Evolutionary conservation across 2,797 vertebrate genomes (phyloP), one percentile per base, ranked within the genome.

Genomic region (Megalops cyprinoides): DNA sequence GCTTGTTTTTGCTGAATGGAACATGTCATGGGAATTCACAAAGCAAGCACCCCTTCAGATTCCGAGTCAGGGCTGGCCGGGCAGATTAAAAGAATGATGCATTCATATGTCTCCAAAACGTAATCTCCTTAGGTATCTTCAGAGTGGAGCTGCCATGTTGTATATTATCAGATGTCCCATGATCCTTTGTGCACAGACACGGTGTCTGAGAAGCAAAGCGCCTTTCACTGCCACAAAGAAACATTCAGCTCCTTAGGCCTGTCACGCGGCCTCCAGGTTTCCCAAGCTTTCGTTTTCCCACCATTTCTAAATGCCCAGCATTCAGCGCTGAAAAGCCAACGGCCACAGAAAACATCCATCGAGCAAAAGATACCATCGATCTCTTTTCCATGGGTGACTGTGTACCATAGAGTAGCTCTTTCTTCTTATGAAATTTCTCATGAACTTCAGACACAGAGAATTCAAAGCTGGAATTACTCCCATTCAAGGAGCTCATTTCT

Each of bases 91-190:
- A 49, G 7, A 75, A 39, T 53, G 49, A n/a, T 20, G 8, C 15
- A 75, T 75, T 75, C 51, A 51, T 51, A 73, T n/a, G 39, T 49
- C 49, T 71, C n/a, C 39, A 2, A 23, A 18, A 44, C 15, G 20
- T 75, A 46, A 74, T 42, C 71, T 44, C n/a, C 71, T 73, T 7
- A 73, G 14, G n/a, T 75, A 75, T 75, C 48, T 75, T 8, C 46
- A 31, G n/a, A n/a, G n/a, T n/a, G n/a, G 7, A 18, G 42, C 71
- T 23, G 39, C 42, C 18, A 56, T 56, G 46, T 46, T 46, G 44
- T n/a, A 6, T n/a, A 1, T 20, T 5, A 23, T 56, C 53, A 56
- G 53, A 23, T 6, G 20, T 18, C 53, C 53, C 53, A n/a, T 56
- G 53, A 56, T 56, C 53, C 53, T 56, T 56, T 56, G 4, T 9